Percentiles rank a stretch among this genome's conserved stretches.
phyloP scores from a whole-genome alignment of 2,888 invertebrate genomes.

The Congeria kusceri region DNA sequence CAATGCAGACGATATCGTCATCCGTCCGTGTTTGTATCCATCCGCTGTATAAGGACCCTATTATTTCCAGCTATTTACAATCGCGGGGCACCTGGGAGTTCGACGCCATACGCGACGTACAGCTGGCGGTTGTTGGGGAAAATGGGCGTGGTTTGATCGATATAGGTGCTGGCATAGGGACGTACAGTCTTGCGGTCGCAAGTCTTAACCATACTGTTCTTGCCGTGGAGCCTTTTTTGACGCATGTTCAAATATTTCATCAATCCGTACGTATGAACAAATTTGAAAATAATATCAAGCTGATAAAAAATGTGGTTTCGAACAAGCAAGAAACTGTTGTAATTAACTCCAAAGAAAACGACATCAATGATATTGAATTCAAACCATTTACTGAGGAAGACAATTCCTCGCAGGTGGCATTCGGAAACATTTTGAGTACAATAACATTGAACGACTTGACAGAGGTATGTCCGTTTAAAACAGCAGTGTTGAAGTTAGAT shows the following conservation, averaged over 20 bases:
- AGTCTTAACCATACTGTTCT: background rate
- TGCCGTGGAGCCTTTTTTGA: background rate
- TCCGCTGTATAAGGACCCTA: background rate
- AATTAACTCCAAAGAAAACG: background rate
- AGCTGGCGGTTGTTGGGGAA: background rate
- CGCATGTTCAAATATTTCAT: background rate
- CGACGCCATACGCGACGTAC: background rate
- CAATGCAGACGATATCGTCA: background rate
- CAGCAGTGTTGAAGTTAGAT: constrained; percentile 1
- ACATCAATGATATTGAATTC: background rate
- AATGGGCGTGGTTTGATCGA: background rate
- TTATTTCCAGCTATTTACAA: background rate
- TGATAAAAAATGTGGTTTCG: background rate
- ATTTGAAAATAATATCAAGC: background rate
- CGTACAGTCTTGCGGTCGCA: background rate
- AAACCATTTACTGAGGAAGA: background rate
- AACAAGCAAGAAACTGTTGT: background rate
- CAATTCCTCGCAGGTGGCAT: background rate
- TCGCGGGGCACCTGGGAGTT: constrained; percentile 1
- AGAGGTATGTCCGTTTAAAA: background rate
- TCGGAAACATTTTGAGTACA: background rate
- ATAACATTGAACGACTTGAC: background rate
- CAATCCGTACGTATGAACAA: background rate
- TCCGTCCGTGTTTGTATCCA: background rate
- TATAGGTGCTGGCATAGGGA: background rate